Base-by-base conservation (phyloP, 2,888 invertebrate genomes). In the Orgyia antiqua region DNA sequence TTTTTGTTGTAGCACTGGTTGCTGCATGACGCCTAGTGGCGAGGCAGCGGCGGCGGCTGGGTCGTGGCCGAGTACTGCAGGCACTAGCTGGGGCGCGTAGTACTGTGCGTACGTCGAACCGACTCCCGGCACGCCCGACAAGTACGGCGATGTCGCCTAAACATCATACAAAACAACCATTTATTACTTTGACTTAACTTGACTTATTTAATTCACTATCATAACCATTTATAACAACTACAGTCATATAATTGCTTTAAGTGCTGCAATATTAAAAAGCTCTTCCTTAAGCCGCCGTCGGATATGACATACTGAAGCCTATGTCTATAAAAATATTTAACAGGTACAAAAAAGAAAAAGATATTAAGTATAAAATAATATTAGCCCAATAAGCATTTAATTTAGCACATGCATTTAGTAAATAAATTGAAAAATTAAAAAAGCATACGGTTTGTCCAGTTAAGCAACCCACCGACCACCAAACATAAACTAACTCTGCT, bases 81-180 rank as follows among this genome's bases (percentile, higher is more conserved):
- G 95, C 92, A 96, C 93, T 87, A 96, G 90, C 74, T 94, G 94
- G 60, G 94, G 93, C 68, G 93, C 93, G 87, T 94, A 95, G 88
- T 95, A 95, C 76, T 95, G 95, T 84, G 93, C 94, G 89, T 94
- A 95, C 75, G 95, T 94, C 87, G 93, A 94, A 63, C 93, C 93
- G 66, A 93, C 93, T 86, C 95, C 92, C 58, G 95, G 95, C 88
- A 95, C 94, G 72, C 95, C 94, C 72, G 95, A 93, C 88, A 96
- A 90, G 89, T 96, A 96, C 64, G 96, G 96, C 80, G 94, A 95
- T 76, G 95, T 94, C 70, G 95, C 94, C 94, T 94, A 88, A 53
- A 37, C 42, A 53, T 42, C 37, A 45, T 9, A 20, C 20, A 20
- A 20, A 20, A 20, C n/a, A 9, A 2, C 20, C 7, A 20, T 20